Percentiles rank a stretch among this genome's conserved stretches.
These are phyloP conservation scores for Bucorvus abyssinicus DNA, from an alignment of 2,797 vertebrate species.

Conservation along the genomic window DNA sequence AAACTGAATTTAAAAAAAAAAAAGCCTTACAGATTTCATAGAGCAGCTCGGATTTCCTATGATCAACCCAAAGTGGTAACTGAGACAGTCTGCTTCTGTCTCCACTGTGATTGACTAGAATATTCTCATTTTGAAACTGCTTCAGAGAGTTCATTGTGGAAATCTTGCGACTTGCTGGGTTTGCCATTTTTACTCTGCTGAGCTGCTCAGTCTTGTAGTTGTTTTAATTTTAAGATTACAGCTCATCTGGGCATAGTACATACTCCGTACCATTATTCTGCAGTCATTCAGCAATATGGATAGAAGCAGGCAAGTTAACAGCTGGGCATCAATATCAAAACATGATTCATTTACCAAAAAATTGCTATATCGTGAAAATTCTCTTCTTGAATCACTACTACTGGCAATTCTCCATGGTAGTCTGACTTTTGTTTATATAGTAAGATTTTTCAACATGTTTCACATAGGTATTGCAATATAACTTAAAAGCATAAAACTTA, in stretches of 20 bases:
- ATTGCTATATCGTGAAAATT: background rate
- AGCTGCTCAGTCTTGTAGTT: background rate
- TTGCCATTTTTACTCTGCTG: background rate
- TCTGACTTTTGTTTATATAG: background rate
- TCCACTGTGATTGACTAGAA: background rate
- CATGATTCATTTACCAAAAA: background rate
- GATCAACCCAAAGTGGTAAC: background rate
- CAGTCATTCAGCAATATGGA: background rate
- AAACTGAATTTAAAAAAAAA: background rate
- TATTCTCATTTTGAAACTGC: background rate
- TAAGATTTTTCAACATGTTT: background rate
- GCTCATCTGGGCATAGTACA: background rate
- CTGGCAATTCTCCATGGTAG: background rate
- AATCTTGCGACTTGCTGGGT: background rate
- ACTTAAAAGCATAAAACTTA: background rate
- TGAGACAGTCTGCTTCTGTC: background rate
- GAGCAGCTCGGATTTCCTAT: background rate
- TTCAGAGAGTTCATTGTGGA: background rate
- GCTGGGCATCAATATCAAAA: background rate
- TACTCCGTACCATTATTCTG: accelerated
- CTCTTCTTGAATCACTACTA: background rate
- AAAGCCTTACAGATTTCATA: background rate
- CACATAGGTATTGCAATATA: background rate
- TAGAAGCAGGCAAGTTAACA: background rate
- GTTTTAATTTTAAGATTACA: background rate